Percentiles rank a stretch among this genome's conserved stretches.
phyloP scores from a whole-genome alignment of 2,888 invertebrate species.

The Xanthia icteritia region DNA sequence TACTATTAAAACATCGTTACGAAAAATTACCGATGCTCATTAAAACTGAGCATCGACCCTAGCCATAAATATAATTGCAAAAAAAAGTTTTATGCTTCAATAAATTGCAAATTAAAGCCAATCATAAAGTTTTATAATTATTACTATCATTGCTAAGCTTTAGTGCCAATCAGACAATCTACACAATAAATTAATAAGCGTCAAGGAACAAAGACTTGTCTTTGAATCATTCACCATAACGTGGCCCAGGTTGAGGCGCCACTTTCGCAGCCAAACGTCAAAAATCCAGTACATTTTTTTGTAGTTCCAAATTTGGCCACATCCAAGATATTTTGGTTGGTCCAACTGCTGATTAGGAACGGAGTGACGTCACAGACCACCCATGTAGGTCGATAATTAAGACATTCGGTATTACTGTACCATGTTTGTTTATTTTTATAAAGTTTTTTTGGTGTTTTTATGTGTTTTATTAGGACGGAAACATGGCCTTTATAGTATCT shows the following conservation, averaged over 20 bases:
- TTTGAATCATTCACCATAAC: background rate
- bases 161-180: conserved; percentile 25
- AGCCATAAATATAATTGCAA: background rate
- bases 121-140: conserved; percentile 34
- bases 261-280: conserved; percentile 10
- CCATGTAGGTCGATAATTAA: conserved; percentile 71
- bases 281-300: conserved; percentile 11
- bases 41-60: background rate
- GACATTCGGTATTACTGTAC: conserved; percentile 68
- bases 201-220: conserved; percentile 20
- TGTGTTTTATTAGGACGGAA: conserved; percentile 51
- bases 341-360: conserved; percentile 39
- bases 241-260: conserved; percentile 5
- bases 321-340: conserved; percentile 1
- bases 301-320: conserved; percentile 40
- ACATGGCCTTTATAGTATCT: conserved; percentile 40
- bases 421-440: conserved; percentile 54
- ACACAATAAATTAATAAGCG: conserved; percentile 46
- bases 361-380: conserved; percentile 67
- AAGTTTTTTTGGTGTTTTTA: conserved; percentile 40
- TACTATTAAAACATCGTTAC: background rate
- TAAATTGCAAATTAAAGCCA: conserved; percentile 41
- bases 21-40: background rate
- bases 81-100: conserved; percentile 17
- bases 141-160: conserved; percentile 21